Conservation (phyloP, 2,797 vertebrate genomes). For the Semotilus atromaculatus region DNA sequence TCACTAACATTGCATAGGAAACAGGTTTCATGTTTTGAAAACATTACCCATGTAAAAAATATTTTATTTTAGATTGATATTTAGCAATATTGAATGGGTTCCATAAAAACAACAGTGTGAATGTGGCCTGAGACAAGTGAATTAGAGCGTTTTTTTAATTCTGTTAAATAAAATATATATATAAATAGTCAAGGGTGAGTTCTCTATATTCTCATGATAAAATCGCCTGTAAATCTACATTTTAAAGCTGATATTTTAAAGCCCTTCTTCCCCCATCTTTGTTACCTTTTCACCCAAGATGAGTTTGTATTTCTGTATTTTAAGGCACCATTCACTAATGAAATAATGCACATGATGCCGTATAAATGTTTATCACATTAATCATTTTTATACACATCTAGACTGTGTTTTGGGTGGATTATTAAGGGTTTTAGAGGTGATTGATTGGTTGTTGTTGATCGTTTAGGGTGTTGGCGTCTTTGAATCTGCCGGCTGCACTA, state of each 20-base stretch:
- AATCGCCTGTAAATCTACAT: neutral
- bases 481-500: slow-evolving; percentile 96
- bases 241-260: neutral
- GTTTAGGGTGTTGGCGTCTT: slow-evolving; percentile 91
- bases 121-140: neutral
- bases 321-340: neutral
- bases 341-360: neutral
- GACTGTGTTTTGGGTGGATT: neutral
- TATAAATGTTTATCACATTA: neutral
- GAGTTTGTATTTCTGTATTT: neutral
- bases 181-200: neutral
- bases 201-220: neutral
- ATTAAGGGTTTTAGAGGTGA: slow-evolving; percentile 1
- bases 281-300: neutral
- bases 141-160: neutral
- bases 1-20: neutral
- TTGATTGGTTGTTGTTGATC: slow-evolving; percentile 21
- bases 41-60: neutral
- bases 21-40: neutral
- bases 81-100: neutral
- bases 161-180: neutral
- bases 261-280: neutral
- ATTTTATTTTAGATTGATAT: neutral
- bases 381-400: neutral
- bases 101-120: neutral